Conservation (phyloP, 2,888 invertebrate genomes). For the Tiliacea citrago region DNA sequence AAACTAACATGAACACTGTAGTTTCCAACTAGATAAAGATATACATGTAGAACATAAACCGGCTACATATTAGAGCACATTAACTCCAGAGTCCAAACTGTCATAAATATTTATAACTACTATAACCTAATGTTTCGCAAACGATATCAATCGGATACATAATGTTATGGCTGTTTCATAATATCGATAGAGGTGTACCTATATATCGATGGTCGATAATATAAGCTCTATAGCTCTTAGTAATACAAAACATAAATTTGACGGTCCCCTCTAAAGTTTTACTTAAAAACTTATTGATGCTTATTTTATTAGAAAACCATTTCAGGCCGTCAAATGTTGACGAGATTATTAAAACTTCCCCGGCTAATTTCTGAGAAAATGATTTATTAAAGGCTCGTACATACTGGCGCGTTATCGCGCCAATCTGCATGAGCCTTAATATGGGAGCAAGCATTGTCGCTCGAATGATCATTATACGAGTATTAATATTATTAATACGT, state of each 20-base stretch:
- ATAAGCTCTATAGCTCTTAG: not conserved
- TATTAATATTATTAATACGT: too few relatives aligned
- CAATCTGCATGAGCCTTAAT: too few relatives aligned
- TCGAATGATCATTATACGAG: too few relatives aligned
- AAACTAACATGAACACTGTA: not conserved
- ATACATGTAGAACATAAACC: slow-evolving; percentile 14
- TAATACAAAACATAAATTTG: slow-evolving; percentile 27
- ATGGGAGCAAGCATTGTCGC: too few relatives aligned
- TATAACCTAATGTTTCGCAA: slow-evolving; percentile 45
- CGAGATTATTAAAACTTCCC: not conserved
- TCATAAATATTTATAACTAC: slow-evolving; percentile 49
- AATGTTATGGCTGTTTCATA: slow-evolving; percentile 36
- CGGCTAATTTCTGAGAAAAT: not conserved
- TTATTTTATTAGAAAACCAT: slow-evolving; percentile 35
- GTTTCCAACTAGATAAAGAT: slow-evolving; percentile 7
- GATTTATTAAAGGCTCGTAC: not conserved
- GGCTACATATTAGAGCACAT: slow-evolving; percentile 42
- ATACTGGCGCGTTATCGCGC: too few relatives aligned
- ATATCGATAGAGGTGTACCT: not conserved
- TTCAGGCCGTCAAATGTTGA: slow-evolving; percentile 13
- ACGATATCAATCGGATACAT: slow-evolving; percentile 38
- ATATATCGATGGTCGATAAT: slow-evolving; percentile 20
- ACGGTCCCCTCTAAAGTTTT: not conserved
- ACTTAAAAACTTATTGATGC: not conserved
- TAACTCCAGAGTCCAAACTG: slow-evolving; percentile 14